These are phyloP conservation scores for Pristionchus mayeri DNA, from an alignment of 2,888 invertebrate genomes.

Conservation along the genomic window DNA sequence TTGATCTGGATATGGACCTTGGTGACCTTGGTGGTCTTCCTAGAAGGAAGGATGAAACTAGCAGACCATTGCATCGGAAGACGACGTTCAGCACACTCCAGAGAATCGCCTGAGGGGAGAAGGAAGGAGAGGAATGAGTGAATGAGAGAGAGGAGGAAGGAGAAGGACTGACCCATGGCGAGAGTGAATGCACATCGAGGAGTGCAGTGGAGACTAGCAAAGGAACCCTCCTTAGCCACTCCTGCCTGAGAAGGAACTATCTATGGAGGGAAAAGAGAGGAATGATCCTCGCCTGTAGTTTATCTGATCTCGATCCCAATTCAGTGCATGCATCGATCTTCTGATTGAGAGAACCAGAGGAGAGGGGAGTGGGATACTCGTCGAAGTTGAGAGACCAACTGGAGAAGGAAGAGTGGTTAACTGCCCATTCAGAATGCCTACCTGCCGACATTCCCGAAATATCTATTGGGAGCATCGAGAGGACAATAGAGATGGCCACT, in stretches of 20 bases:
- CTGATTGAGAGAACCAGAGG: neutral
- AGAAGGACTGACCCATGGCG: neutral
- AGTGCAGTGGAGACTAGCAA: neutral
- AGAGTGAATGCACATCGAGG: conserved; percentile 23
- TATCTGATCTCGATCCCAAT: conserved; percentile 6
- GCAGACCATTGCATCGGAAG: conserved; percentile 19
- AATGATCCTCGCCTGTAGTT: neutral
- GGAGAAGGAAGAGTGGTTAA: neutral
- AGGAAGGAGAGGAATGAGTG: too few species aligned
- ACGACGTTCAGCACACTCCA: conserved; percentile 1
- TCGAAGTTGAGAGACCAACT: conserved; percentile 19
- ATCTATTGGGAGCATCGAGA: conserved; percentile 28
- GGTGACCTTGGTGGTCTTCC: neutral
- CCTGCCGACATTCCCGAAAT: neutral
- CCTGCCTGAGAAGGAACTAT: neutral
- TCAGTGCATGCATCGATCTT: conserved; percentile 22
- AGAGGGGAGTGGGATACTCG: neutral
- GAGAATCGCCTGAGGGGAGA: neutral
- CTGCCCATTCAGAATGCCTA: neutral
- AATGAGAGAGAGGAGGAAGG: too few species aligned
- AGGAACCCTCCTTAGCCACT: neutral
- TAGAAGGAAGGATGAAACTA: neutral
- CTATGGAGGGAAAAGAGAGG: neutral
- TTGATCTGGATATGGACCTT: neutral
- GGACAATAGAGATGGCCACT: conserved; percentile 6